Conservation (phyloP, 1,140 invertebrate species). For the Leptinotarsa lineolata region DNA sequence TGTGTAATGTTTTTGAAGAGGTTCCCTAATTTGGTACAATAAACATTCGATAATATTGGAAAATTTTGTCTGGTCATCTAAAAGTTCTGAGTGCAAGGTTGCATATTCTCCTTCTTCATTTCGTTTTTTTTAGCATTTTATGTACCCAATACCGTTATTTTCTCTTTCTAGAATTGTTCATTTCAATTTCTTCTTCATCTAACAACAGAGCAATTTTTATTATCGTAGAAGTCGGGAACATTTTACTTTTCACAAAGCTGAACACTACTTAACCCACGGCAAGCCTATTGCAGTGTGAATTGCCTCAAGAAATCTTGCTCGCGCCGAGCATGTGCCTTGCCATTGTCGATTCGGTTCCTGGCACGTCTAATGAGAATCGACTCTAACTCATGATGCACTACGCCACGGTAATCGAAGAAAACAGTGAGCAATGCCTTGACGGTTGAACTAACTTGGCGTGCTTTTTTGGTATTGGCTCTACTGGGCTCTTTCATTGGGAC, state of each 20-base stretch:
- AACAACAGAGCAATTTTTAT: background rate
- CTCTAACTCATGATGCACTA: no score
- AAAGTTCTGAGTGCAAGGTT: background rate
- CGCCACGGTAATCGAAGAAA: no score
- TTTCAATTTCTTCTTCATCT: background rate
- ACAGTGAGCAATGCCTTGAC: no score
- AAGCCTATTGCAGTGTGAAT: no score
- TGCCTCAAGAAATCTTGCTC: no score
- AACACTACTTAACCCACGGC: no score
- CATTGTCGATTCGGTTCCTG: slow-evolving; percentile 6
- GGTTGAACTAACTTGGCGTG: no score
- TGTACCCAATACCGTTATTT: no score
- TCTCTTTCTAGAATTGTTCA: background rate
- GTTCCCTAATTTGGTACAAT: background rate
- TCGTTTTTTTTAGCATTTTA: no score
- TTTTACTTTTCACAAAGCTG: background rate
- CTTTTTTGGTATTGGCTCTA: no score
- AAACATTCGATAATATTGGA: slow-evolving; percentile 7
- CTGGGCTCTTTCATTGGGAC: no score
- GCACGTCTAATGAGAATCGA: background rate
- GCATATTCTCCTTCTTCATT: background rate
- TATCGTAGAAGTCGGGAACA: background rate
- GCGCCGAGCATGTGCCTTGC: background rate
- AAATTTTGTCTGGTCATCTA: background rate
- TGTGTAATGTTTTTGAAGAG: background rate